These are phyloP conservation scores for Cheiracanthium punctorium DNA, from an alignment of 2,888 invertebrate species.

Conservation along the genomic window DNA sequence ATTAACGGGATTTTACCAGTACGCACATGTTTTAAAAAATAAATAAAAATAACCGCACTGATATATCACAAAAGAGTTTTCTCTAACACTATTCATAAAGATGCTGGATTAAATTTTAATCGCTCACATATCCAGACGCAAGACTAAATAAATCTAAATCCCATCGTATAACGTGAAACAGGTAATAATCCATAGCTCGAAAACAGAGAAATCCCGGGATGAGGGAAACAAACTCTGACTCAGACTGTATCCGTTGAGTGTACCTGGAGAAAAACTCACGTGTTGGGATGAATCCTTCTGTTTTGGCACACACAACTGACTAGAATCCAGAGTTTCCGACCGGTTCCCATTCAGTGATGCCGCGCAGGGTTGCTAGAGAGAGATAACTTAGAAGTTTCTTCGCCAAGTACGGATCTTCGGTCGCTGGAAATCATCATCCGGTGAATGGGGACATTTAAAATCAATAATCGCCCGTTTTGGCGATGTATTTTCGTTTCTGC, in stretches of 20 bases:
- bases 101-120: too few relatives aligned
- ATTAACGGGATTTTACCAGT: too few relatives aligned
- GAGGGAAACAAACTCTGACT: background rate
- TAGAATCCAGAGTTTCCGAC: background rate
- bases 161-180: too few relatives aligned
- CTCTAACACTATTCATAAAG: too few relatives aligned
- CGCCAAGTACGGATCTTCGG: conserved; percentile 20
- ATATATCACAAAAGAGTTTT: too few relatives aligned
- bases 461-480: conserved; percentile 6
- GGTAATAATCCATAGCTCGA: background rate
- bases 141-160: too few relatives aligned
- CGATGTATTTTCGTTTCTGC: background rate
- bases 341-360: conserved; percentile 5
- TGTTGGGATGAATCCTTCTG: conserved; percentile 47
- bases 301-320: conserved; percentile 44
- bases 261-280: conserved; percentile 38
- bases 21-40: too few relatives aligned
- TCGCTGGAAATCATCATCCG: background rate
- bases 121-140: too few relatives aligned
- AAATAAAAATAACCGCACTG: too few relatives aligned
- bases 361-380: conserved; percentile 11
- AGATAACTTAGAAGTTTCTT: background rate
- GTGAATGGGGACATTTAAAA: background rate
- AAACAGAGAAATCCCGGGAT: background rate
- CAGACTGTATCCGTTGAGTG: background rate